phyloP scores from a whole-genome alignment of 1,140 invertebrate genomes.

The Eupeodes corollae region DNA sequence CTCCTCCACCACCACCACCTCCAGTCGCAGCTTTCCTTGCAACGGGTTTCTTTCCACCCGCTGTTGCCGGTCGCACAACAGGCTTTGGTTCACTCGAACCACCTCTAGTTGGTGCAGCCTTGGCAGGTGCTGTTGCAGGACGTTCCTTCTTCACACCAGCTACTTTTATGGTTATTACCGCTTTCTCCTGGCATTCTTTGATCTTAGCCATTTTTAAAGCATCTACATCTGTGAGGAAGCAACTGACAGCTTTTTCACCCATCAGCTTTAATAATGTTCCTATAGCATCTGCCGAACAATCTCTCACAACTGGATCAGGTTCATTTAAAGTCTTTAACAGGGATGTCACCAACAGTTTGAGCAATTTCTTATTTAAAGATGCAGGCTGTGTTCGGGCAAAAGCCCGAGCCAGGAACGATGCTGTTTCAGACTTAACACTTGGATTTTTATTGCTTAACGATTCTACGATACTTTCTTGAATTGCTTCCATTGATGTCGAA shows the following conservation, averaged over 20 bases:
- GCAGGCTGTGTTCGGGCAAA: constrained; percentile 69
- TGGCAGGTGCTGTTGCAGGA: constrained; percentile 42
- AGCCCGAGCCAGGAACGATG: constrained; percentile 73
- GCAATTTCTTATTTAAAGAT: constrained; percentile 80
- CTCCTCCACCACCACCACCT: constrained; percentile 7
- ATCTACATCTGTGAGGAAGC: constrained; percentile 80
- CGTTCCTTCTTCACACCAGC: constrained; percentile 49
- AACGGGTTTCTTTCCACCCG: constrained; percentile 29
- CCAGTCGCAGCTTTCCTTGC: constrained; percentile 24
- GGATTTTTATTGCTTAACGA: constrained; percentile 93
- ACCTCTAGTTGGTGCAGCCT: constrained; percentile 39
- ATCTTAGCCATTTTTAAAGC: constrained; percentile 90
- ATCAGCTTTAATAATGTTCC: constrained; percentile 91
- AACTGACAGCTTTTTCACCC: constrained; percentile 78
- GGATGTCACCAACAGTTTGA: constrained; percentile 72
- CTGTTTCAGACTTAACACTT: constrained; percentile 83
- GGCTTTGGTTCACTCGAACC: constrained; percentile 44
- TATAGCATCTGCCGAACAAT: constrained; percentile 76
- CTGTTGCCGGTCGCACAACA: constrained; percentile 42
- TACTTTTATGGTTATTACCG: constrained; percentile 68
- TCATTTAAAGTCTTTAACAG: constrained; percentile 74
- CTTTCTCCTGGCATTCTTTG: constrained; percentile 87
- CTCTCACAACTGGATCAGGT: constrained; percentile 71
- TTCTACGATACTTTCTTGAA: constrained; percentile 73
- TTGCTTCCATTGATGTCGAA: constrained; percentile 73